A percentile compares a stretch with the other conserved stretches of the same genome.
phyloP scores from a whole-genome alignment of 2,888 invertebrate species.

The Acanthosepion esculentum region DNA sequence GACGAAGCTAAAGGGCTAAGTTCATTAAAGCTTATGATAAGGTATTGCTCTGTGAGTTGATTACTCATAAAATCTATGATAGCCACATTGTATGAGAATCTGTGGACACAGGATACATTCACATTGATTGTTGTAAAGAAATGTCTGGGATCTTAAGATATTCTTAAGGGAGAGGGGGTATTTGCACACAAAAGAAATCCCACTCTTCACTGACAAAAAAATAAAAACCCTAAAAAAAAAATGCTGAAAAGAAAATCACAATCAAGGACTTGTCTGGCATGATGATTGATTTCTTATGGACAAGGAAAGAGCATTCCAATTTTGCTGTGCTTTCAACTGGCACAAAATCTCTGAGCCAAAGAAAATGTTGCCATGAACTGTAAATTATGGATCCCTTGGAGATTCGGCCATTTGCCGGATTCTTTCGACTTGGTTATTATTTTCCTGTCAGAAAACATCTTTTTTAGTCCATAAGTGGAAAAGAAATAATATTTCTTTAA shows the following conservation, averaged over 20 bases:
- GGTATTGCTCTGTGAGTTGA: too few relatives aligned
- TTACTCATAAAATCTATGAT: too few relatives aligned
- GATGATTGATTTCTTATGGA: constrained; percentile 7
- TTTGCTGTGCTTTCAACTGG: not conserved
- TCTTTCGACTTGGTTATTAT: not conserved
- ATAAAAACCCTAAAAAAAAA: not conserved
- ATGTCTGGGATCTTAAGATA: too few relatives aligned
- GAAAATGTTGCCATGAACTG: not conserved
- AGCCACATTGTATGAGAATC: too few relatives aligned
- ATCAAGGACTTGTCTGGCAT: not conserved
- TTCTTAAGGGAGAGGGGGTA: too few relatives aligned
- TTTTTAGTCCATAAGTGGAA: not conserved
- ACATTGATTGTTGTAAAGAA: too few relatives aligned
- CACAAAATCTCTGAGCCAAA: too few relatives aligned
- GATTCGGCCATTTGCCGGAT: not conserved
- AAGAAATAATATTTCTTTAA: constrained; percentile 20
- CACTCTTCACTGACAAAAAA: not conserved
- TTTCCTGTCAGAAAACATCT: not conserved
- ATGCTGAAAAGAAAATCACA: not conserved
- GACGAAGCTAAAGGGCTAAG: too few relatives aligned
- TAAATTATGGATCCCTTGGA: not conserved
- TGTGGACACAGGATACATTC: too few relatives aligned
- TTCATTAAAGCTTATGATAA: too few relatives aligned
- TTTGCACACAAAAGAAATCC: too few relatives aligned
- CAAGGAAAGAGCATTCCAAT: constrained; percentile 7